phyloP scores from a whole-genome alignment of 2,113 vertebrate genomes.

The Myiozetetes cayanensis region DNA sequence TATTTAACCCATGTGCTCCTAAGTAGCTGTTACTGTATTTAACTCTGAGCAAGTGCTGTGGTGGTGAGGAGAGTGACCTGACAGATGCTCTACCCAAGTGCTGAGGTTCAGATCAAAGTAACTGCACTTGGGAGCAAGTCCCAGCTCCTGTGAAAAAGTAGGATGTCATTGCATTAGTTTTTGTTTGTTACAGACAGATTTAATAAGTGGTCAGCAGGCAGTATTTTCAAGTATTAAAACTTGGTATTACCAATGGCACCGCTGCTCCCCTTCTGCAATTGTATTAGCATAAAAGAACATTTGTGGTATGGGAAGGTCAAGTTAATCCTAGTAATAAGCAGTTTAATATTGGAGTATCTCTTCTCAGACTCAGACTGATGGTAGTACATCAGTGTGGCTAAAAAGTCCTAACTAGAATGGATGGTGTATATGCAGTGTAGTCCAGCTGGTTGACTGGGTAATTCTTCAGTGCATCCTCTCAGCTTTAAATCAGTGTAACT shows the following conservation, averaged over 20 bases:
- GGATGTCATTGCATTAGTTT: neutral
- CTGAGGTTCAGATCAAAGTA: neutral
- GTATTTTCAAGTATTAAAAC: neutral
- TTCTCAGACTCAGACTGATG: neutral
- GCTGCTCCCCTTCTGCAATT: neutral
- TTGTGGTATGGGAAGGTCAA: neutral
- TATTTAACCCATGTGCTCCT: neutral
- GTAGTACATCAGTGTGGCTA: neutral
- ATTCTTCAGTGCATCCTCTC: neutral
- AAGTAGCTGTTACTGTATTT: neutral
- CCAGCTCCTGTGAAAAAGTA: neutral
- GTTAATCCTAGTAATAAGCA: neutral
- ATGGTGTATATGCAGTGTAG: neutral
- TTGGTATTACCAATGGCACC: neutral
- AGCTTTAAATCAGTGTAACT: neutral
- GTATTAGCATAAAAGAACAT: neutral
- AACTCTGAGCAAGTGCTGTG: neutral
- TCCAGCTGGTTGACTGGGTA: neutral
- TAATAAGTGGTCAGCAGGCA: neutral
- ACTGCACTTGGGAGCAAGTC: neutral
- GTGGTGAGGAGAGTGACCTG: neutral
- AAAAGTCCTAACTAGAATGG: neutral
- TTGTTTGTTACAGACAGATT: neutral
- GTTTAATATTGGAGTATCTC: neutral
- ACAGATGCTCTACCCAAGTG: neutral